Percentiles rank a stretch among this genome's conserved stretches.
These are phyloP conservation scores for Strigamia crassipes DNA, from an alignment of 2,888 invertebrate species.

Conservation along the genomic window DNA sequence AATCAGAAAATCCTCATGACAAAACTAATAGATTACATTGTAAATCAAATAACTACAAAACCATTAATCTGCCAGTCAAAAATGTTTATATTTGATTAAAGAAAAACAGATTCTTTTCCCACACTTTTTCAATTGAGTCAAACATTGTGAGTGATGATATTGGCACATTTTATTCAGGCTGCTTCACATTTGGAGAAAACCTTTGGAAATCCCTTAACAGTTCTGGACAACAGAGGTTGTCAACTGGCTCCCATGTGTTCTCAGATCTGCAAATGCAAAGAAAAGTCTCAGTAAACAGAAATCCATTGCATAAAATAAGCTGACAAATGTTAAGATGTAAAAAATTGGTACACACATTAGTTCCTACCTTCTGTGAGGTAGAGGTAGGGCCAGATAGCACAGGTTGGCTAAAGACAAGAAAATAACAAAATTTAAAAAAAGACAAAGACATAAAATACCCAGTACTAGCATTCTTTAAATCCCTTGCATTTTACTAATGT, in stretches of 20 bases:
- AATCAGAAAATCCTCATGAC: not conserved
- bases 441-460: not conserved
- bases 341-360: not conserved
- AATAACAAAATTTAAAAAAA: not conserved
- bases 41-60: not conserved
- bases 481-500: not conserved
- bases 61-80: not conserved
- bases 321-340: not conserved
- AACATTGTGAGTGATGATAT: not conserved
- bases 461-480: constrained; percentile 17
- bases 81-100: not conserved
- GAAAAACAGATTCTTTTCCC: not conserved
- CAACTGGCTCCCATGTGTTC: constrained; percentile 45
- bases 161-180: not conserved
- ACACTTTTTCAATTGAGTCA: not conserved
- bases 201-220: constrained; percentile 39
- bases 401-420: constrained; percentile 44
- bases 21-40: not conserved
- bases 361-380: constrained; percentile 46
- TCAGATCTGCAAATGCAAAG: constrained; percentile 39
- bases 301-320: not conserved
- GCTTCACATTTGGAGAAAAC: not conserved
- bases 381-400: constrained; percentile 47
- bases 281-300: not conserved
- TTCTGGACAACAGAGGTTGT: constrained; percentile 38